Base-by-base conservation (phyloP, 1,140 invertebrate species). In the Proctacanthus coquilletti region DNA sequence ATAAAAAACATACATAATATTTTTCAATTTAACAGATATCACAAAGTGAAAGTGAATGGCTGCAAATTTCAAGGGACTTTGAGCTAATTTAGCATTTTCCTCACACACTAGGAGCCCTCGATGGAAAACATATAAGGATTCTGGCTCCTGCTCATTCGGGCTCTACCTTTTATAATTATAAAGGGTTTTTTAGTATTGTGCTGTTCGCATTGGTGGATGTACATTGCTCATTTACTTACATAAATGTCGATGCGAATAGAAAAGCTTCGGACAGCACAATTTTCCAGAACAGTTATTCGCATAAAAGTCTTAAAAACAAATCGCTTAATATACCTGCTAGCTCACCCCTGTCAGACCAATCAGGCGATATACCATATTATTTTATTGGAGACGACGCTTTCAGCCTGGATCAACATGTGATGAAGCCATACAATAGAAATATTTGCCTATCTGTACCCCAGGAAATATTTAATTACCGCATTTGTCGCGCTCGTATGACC, bases 381-480 rank as follows among this genome's bases (percentile, higher is more conserved):
- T 50, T 64, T 47, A 43, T 64, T 9, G 59, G 43, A 14, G 62
- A 63, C 52, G 58, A 61, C 14, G 55, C 55, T 10, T 65, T 64
- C 42, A 41, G 48, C 10, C 42, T 65, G 21, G 34, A 40, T 11
- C 13, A 34, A 4, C 42, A 60, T 38, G 38, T 64, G 27, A 45
- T 63, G 45, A 61, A 56, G 36, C 55, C 56, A 20, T 64, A n/a
- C 15, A 15, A 15, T 18, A 3, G 32, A 18, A 34, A n/a, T 34
- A 3, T 18, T 17, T 17, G 18, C 10, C 14, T 34, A 34, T 17
- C 3, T 4, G 18, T 18, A 4, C 18, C 10, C 10, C 32, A 34
- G 31, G 43, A 49, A 42, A 43, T 56, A 31, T 65, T 56, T 43
- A 64, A 67, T 42, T 63, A 61, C 42, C 40, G 62, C 34, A 39